Evolutionary conservation across 2,113 vertebrate species (phyloP), one percentile per base, ranked within the genome.

Genomic region (Bothrops jararaca): DNA sequence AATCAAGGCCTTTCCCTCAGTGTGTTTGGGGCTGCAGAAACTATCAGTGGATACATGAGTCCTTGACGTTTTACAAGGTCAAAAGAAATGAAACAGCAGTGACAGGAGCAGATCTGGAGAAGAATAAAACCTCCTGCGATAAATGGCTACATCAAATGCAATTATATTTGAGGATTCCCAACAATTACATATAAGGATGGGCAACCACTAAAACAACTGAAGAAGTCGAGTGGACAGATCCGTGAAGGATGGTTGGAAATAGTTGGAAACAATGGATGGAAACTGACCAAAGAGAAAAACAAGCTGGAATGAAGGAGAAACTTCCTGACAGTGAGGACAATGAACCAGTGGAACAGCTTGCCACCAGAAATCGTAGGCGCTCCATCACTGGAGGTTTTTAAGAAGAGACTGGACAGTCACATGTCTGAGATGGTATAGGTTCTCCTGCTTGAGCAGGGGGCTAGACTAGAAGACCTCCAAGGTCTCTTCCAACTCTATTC

Each of bases 11-110:
- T n/a, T 1, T 80, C 39, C 52, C 39, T 42, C 13, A 0, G 4
- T 94, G 54, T 93, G 52, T 95, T 95, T 96, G 93, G 91, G 93
- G 91, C 94, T 87, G 39, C 88, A 95, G 91, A 92, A 95, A 22
- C 90, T 93, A 95, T 93, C 91, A 95, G 90, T 94, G 95, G 95
- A 1, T 1, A 0, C 86, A 90, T 88, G 89, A 39, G 88, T 52
- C 87, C 88, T 89, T 58, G 89, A 53, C 85, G 91, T 87, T 18
- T 94, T 95, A 95, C 92, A 92, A 94, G 93, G 95, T 95, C 92
- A 94, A 1, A 91, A 91, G 54, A 95, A 96, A 96, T 92, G 57
- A 91, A 94, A 95, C 87, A 11, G 54, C 87, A 10, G 9, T 4
- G 91, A 54, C 1, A 92, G 50, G n/a, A 52, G 52, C 48, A 54